Base-by-base conservation (phyloP, 2,888 invertebrate species). In the Drosophila ezoana region DNA sequence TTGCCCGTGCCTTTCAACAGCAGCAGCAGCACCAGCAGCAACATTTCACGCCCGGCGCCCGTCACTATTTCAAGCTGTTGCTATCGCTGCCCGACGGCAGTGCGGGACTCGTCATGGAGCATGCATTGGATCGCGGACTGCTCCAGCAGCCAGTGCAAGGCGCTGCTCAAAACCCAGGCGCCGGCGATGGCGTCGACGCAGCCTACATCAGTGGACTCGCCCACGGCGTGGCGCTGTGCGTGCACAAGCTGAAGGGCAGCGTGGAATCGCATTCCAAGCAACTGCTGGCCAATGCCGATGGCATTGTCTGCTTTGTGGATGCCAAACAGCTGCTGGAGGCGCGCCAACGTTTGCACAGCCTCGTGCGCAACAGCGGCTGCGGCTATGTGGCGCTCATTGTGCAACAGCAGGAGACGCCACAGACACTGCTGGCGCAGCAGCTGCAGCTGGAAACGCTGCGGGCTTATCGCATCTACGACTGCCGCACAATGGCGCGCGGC, bases 361-460 rank as follows among this genome's bases (percentile, higher is more conserved):
- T 92, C 1, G 51, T 90, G 2, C 61, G 74, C 10, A 64, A 75
- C 13, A 74, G 89, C 32, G 73, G 79, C 9, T 78, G 86, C n/a
- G 49, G 82, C n/a, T 85, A 91, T 3, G 60, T 92, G 23, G 90
- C 89, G 3, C 60, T 92, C 8, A 76, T 91, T 11, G 56, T 91
- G 20, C 20, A 70, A 10, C 62, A 76, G 4, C 51, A 71, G 0
- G 37, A 72, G 20, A 38, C 88, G 16, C 20, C 20, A 49, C 62
- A 20, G 28, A 49, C 32, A n/a, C 57, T 61, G 0, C 23, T 78
- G 23, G 33, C 20, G 3, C 40, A 90, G 4, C 70, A 81, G 20
- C 56, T 91, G 37, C 66, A 90, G 5, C 57, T 76, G 10, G 64
- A 90, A 2, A 66, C 91, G 1, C 81, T 94, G 48, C 93, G 74